A percentile compares a stretch with the other conserved stretches of the same genome.
phyloP scores from a whole-genome alignment of 64 coral and sea anemone genomes.

The Trachythela sp. region DNA sequence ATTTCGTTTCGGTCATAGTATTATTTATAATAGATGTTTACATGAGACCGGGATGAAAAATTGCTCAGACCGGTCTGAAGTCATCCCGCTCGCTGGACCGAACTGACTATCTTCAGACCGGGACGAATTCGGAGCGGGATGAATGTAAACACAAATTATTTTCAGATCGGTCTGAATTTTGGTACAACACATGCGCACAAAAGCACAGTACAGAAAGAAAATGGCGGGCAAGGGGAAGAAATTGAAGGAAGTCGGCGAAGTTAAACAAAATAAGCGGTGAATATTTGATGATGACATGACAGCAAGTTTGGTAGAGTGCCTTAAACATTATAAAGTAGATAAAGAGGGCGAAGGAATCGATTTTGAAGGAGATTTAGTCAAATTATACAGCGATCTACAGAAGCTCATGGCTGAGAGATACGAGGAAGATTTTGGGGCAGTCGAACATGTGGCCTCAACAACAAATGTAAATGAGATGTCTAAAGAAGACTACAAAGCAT shows the following conservation, averaged over 20 bases:
- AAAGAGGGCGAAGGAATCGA: conserved; percentile 24
- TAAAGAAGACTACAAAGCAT: conserved; percentile 42
- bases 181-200: not conserved
- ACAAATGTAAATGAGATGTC: conserved; percentile 27
- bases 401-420: conserved; percentile 37
- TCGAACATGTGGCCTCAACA: not conserved
- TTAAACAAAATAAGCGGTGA: conserved; percentile 27
- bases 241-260: not conserved
- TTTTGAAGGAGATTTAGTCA: conserved; percentile 45
- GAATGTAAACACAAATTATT: not conserved
- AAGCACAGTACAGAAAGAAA: not conserved
- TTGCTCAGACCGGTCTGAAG: not conserved
- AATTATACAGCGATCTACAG: conserved; percentile 30
- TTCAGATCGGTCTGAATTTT: not conserved
- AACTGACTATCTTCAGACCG: not conserved
- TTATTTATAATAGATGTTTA: not conserved
- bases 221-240: not conserved
- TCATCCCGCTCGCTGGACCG: not conserved
- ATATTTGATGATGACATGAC: conserved; percentile 47
- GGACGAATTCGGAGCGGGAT: not conserved
- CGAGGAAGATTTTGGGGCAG: conserved; percentile 49
- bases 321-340: not conserved
- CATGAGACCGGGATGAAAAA: not conserved
- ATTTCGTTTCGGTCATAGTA: not conserved
- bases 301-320: not conserved